A percentile compares a stretch with the other conserved stretches of the same genome.
Conservation (phyloP, 2,888 invertebrate species). For the Cabera pusaria region DNA sequence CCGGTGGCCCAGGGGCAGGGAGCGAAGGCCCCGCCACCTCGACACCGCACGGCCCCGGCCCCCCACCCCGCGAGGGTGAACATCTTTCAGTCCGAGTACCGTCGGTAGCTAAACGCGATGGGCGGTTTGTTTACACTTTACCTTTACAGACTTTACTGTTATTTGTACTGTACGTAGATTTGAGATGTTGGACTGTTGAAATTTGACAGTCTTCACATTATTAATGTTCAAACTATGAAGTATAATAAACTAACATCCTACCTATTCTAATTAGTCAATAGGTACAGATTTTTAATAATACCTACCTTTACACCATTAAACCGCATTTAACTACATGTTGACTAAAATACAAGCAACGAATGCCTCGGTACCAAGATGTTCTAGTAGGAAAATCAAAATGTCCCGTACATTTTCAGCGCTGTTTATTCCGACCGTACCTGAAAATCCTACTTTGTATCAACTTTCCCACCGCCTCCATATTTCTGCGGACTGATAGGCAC, state of each 20-base stretch:
- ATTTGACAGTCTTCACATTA: too few species aligned
- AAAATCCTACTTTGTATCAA: constrained; percentile 77
- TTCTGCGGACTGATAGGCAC: constrained; percentile 65
- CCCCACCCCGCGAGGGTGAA: constrained; percentile 60
- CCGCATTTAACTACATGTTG: too few species aligned
- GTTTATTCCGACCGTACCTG: constrained; percentile 62
- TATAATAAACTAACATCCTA: too few species aligned
- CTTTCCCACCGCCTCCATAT: constrained; percentile 74
- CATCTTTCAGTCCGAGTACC: constrained; percentile 76
- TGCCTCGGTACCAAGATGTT: too few species aligned
- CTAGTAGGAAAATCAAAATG: too few species aligned
- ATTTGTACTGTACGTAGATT: not conserved
- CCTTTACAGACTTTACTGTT: constrained; percentile 10
- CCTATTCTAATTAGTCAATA: too few species aligned
- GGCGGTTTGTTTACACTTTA: constrained; percentile 24
- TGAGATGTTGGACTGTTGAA: too few species aligned
- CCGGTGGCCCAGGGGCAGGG: constrained; percentile 81
- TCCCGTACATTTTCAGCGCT: constrained; percentile 29
- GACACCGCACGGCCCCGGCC: constrained; percentile 65
- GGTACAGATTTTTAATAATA: too few species aligned
- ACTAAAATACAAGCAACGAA: too few species aligned
- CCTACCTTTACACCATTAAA: too few species aligned
- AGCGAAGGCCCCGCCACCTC: constrained; percentile 82
- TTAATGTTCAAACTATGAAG: too few species aligned
- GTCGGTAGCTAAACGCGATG: constrained; percentile 65